These are phyloP conservation scores for Drosophila willistoni DNA, from an alignment of 1,140 invertebrate genomes.

Conservation along the genomic window DNA sequence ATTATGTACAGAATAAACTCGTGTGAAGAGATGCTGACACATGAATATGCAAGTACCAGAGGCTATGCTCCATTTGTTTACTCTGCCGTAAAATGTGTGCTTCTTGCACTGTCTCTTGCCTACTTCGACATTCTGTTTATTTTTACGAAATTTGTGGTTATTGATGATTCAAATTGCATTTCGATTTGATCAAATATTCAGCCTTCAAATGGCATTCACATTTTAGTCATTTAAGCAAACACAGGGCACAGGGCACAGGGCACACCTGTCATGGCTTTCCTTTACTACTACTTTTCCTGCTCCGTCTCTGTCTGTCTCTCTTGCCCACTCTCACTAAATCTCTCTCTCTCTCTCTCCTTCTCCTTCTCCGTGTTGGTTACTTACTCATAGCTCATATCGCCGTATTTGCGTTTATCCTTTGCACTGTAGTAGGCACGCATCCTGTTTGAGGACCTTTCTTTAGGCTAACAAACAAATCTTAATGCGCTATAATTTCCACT, in stretches of 20 bases:
- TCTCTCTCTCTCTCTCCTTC: not conserved
- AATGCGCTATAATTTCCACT: slow-evolving; percentile 27
- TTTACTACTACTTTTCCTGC: not conserved
- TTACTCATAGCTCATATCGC: slow-evolving; percentile 80
- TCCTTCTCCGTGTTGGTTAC: slow-evolving; percentile 29
- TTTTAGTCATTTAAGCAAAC: slow-evolving; percentile 56
- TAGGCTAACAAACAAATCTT: slow-evolving; percentile 29
- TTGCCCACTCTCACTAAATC: slow-evolving; percentile 14
- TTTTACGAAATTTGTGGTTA: slow-evolving; percentile 40
- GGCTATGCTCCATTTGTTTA: slow-evolving; percentile 4
- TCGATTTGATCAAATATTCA: slow-evolving; percentile 48
- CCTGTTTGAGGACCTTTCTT: slow-evolving; percentile 47
- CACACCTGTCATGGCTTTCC: slow-evolving; percentile 32
- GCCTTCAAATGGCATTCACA: slow-evolving; percentile 65
- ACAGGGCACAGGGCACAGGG: slow-evolving; percentile 41
- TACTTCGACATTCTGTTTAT: slow-evolving; percentile 33
- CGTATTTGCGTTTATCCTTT: slow-evolving; percentile 74
- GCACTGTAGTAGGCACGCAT: slow-evolving; percentile 74
- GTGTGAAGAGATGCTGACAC: slow-evolving; percentile 19
- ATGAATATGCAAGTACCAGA: slow-evolving; percentile 47
- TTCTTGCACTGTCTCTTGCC: not conserved
- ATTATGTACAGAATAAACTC: slow-evolving; percentile 2
- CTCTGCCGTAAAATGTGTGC: slow-evolving; percentile 3
- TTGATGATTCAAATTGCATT: slow-evolving; percentile 68
- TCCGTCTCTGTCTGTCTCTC: not conserved